These are phyloP conservation scores for Platysteira castanea DNA, from an alignment of 2,113 vertebrate species.

Conservation along the genomic window DNA sequence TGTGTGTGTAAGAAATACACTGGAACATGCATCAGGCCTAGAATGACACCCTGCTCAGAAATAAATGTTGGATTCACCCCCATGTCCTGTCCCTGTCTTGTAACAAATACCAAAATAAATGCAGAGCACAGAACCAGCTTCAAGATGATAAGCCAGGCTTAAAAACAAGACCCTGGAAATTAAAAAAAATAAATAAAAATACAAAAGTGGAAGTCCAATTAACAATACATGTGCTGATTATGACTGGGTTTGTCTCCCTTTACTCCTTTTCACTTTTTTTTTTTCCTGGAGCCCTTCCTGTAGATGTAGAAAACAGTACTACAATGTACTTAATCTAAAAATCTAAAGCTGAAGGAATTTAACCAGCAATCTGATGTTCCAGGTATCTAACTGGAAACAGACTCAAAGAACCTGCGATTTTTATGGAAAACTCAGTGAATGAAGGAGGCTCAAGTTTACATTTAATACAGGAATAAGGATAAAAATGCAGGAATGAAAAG, in stretches of 20 bases:
- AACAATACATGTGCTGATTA: not conserved
- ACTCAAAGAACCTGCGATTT: not conserved
- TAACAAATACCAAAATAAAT: not conserved
- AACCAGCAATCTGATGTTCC: not conserved
- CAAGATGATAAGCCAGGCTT: not conserved
- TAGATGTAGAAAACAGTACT: not conserved
- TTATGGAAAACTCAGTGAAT: not conserved
- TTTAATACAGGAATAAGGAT: not conserved
- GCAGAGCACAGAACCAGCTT: not conserved
- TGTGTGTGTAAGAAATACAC: not conserved
- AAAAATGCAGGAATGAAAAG: not conserved
- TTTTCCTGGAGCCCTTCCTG: not conserved
- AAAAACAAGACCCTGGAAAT: not conserved
- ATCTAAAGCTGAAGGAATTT: not conserved
- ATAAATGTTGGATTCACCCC: not conserved
- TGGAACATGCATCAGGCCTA: not conserved
- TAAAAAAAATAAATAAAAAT: not conserved
- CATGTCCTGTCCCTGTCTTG: not conserved
- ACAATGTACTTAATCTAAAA: not conserved
- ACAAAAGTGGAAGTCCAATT: not conserved
- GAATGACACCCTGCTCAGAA: not conserved
- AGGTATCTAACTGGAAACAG: not conserved
- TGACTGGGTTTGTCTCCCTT: not conserved
- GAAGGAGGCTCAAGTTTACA: not conserved
- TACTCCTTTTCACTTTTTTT: not conserved